Evolutionary conservation across 2,113 vertebrate genomes (phyloP), one percentile per base, ranked within the genome.

Genomic region (Pithys albifrons): DNA sequence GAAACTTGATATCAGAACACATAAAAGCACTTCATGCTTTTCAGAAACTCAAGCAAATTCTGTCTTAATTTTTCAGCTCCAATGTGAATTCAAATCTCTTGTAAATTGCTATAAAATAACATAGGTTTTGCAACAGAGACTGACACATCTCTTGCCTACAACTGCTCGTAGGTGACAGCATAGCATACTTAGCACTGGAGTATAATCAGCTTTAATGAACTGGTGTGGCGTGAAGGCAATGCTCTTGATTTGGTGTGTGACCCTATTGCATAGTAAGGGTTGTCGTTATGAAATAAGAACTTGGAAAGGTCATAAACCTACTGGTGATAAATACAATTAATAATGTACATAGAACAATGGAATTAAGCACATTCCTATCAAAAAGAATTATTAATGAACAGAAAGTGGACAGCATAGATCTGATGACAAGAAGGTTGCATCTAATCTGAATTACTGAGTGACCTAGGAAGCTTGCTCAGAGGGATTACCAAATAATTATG

Each of bases 401-500:
- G 96, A 97, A 98, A 98, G 97, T 98, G 97, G 98, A 98, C 98
- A 98, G 90, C 98, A 98, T 98, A 93, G 95, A 97, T 97, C 97
- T 97, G 97, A 96, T 98, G 97, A 98, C 97, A 97, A 95, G 96
- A 97, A 97, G 97, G 96, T 98, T 98, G 97, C 95, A 93, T 97
- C 96, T 98, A 94, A 97, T 97, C 97, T 98, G 98, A 98, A 98
- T 98, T 98, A 98, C 97, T 98, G 97, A 98, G 98, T 98, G 98
- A 98, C 98, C 98, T 97, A 95, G 97, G 98, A 98, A 98, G 96
- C 97, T 98, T 43, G 97, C 98, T 98, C 97, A 97, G 95, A 97
- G 98, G 98, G 97, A 98, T 98, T 98, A 97, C 97, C 95, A 98
- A 99, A 99, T 99, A 99, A 99, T 99, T 99, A 99, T 99, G 98